These are phyloP conservation scores for Gobio occitaniae DNA, from an alignment of 2,797 vertebrate species.

Conservation along the genomic window DNA sequence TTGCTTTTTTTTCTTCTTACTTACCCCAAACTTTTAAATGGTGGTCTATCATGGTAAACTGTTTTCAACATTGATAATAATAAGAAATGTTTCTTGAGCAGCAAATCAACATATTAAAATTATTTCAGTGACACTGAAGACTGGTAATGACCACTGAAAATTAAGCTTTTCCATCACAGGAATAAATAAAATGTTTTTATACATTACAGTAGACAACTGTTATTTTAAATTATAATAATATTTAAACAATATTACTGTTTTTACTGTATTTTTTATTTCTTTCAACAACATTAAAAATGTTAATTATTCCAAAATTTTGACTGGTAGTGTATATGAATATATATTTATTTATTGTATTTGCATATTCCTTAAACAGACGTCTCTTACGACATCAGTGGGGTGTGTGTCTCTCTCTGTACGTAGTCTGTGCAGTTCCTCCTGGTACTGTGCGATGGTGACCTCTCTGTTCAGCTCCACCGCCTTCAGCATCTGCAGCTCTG, in stretches of 20 bases:
- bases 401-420: conserved; percentile 60
- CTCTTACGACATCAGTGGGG: conserved; percentile 71
- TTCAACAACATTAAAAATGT: background rate
- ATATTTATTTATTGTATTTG: background rate
- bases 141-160: background rate
- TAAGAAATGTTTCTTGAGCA: background rate
- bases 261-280: background rate
- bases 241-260: background rate
- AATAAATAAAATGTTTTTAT: background rate
- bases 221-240: background rate
- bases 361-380: background rate
- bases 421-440: conserved; percentile 86
- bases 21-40: background rate
- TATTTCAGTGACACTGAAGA: no score
- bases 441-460: conserved; percentile 91
- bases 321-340: background rate
- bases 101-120: background rate
- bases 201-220: background rate
- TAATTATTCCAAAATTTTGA: background rate
- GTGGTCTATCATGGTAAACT: background rate
- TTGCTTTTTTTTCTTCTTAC: background rate
- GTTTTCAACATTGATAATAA: background rate
- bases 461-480: conserved; percentile 94
- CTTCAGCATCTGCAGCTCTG: conserved; percentile 95
- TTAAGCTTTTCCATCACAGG: background rate